Percentiles rank a stretch among this genome's conserved stretches.
These are phyloP conservation scores for Jacana jacana DNA, from an alignment of 2,113 vertebrate genomes.

Conservation along the genomic window DNA sequence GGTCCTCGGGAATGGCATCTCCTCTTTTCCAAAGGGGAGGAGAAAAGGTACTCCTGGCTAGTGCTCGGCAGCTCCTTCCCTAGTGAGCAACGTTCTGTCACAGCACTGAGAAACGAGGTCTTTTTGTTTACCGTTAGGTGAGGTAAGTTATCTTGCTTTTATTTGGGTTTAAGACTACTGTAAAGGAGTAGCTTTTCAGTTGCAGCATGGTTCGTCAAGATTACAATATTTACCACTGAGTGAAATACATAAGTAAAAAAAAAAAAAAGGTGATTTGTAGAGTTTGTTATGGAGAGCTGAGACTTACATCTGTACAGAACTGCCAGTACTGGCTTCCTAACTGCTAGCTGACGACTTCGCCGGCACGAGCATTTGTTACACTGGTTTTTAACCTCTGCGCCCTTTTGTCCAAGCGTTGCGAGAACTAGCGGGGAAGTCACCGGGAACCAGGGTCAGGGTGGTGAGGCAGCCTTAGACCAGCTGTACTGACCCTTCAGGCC, in stretches of 20 bases:
- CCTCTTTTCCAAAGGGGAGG: background rate
- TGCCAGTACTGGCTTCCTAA: conserved; percentile 51
- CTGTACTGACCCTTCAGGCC: conserved; percentile 33
- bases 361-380: conserved; percentile 18
- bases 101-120: conserved; percentile 61
- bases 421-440: conserved; percentile 29
- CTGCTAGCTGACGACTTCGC: conserved; percentile 38
- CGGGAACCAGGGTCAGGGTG: conserved; percentile 11
- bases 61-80: background rate
- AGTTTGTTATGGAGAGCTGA: conserved; percentile 58
- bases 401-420: background rate
- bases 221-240: conserved; percentile 65
- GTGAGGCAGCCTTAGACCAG: conserved; percentile 19
- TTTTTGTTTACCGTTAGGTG: conserved; percentile 55
- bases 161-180: conserved; percentile 69
- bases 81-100: conserved; percentile 25
- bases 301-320: conserved; percentile 54
- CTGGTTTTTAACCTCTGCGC: background rate
- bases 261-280: conserved; percentile 37
- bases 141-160: conserved; percentile 68
- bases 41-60: background rate
- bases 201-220: conserved; percentile 68
- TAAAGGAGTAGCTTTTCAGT: conserved; percentile 64
- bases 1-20: background rate
- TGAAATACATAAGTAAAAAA: conserved; percentile 66